phyloP scores from a whole-genome alignment of 2,888 invertebrate genomes.

The Plagiodera versicolora region DNA sequence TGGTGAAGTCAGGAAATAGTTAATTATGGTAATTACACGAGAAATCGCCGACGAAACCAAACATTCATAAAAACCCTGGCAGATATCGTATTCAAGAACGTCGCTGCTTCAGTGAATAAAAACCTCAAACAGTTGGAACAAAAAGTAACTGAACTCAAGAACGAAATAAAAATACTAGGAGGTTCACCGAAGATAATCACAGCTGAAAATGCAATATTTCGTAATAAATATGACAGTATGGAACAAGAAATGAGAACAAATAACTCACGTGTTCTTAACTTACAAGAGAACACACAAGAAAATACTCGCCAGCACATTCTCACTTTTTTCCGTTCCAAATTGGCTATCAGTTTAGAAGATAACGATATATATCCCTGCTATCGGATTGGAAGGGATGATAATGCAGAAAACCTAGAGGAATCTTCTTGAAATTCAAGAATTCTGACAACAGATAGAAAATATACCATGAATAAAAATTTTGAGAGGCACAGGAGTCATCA shows the following conservation, averaged over 20 bases:
- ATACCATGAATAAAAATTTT: conserved; percentile 4
- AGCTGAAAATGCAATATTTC: background rate
- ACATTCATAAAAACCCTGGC: background rate
- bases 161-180: background rate
- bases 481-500: background rate
- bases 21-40: background rate
- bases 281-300: conserved; percentile 7
- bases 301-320: conserved; percentile 2
- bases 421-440: background rate
- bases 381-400: background rate
- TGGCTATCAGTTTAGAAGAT: conserved; percentile 3
- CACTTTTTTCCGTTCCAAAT: conserved; percentile 4
- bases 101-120: background rate
- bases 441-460: conserved; percentile 2
- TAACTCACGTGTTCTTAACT: conserved; percentile 1
- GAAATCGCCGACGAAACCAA: background rate
- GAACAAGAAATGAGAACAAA: conserved; percentile 5
- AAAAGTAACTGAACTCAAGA: background rate
- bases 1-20: background rate
- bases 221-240: conserved; percentile 6
- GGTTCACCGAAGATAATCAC: background rate
- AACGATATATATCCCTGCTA: conserved; percentile 1
- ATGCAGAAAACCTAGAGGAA: conserved; percentile 4
- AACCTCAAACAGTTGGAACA: background rate
- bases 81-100: background rate